Percentiles rank a stretch among this genome's conserved stretches.
phyloP scores from a whole-genome alignment of 2,888 invertebrate species.

The Cephus rjabovi region DNA sequence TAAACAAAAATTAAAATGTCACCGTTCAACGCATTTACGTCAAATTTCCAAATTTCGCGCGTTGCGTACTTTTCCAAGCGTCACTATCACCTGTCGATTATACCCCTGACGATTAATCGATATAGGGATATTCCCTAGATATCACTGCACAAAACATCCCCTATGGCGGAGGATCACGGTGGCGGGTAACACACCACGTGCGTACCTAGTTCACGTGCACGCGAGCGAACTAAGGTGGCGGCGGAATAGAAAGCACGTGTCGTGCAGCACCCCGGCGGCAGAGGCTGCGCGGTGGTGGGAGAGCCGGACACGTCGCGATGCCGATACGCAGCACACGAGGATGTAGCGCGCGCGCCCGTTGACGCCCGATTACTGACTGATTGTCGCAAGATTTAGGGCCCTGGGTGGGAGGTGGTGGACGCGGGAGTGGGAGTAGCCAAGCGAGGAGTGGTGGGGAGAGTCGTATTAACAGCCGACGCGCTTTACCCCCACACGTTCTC shows the following conservation, averaged over 20 bases:
- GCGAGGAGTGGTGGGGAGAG: constrained; percentile 21
- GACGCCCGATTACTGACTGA: constrained; percentile 58
- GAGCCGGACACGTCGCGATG: constrained; percentile 26
- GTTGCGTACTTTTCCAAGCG: not conserved
- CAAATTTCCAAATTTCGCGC: not conserved
- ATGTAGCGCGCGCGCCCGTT: constrained; percentile 41
- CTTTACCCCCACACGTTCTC: constrained; percentile 25
- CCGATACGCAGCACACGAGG: constrained; percentile 10
- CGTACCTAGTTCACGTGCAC: constrained; percentile 14
- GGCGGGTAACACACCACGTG: constrained; percentile 8
- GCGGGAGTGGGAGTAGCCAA: constrained; percentile 13
- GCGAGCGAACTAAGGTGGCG: constrained; percentile 16
- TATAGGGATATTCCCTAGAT: not conserved
- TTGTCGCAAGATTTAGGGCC: constrained; percentile 57
- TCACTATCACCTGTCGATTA: not conserved
- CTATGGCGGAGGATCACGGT: not conserved
- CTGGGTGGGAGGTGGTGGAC: constrained; percentile 37
- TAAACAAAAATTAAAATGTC: not conserved
- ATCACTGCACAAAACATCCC: not conserved
- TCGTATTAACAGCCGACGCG: constrained; percentile 28
- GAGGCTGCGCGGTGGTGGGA: constrained; percentile 9
- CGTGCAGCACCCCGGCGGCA: constrained; percentile 11
- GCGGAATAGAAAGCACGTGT: constrained; percentile 25
- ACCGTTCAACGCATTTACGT: not conserved
- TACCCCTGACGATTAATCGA: not conserved